These are phyloP conservation scores for Apodemus agrarius DNA, from an alignment of 2,797 vertebrate genomes.

Conservation along the genomic window DNA sequence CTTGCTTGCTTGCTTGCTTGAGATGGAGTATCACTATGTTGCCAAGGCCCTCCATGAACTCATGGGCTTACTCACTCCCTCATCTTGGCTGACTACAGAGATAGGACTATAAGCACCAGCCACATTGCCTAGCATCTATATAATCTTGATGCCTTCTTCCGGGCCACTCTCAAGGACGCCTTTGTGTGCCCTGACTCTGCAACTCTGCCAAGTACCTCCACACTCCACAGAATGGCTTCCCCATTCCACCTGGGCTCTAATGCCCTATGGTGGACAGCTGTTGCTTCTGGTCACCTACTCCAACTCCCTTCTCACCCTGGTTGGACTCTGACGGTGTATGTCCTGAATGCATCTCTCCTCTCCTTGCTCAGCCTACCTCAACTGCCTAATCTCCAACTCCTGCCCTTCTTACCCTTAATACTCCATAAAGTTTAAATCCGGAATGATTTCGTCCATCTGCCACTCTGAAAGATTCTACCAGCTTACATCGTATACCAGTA, in stretches of 20 bases:
- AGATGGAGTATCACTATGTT: background rate
- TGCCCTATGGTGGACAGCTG: background rate
- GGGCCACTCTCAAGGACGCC: background rate
- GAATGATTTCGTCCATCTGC: background rate
- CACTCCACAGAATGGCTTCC: background rate
- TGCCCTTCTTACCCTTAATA: background rate
- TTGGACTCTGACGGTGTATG: background rate
- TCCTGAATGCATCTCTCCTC: background rate
- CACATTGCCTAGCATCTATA: no score
- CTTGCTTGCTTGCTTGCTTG: background rate
- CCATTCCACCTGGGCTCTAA: background rate
- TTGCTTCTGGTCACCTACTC: rapidly evolving
- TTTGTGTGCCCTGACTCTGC: background rate
- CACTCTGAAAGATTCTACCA: background rate
- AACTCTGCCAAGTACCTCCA: background rate
- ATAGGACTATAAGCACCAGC: no score
- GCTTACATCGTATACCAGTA: background rate
- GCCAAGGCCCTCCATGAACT: background rate
- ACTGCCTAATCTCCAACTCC: background rate
- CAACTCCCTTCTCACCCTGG: background rate
- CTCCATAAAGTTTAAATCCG: background rate
- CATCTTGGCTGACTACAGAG: background rate
- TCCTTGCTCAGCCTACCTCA: background rate
- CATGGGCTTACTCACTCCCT: background rate
- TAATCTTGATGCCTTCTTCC: background rate